Evolutionary conservation across 2,888 invertebrate species (phyloP), one percentile per base, ranked within the genome.

Genomic region (Ichneumoninae sp.): DNA sequence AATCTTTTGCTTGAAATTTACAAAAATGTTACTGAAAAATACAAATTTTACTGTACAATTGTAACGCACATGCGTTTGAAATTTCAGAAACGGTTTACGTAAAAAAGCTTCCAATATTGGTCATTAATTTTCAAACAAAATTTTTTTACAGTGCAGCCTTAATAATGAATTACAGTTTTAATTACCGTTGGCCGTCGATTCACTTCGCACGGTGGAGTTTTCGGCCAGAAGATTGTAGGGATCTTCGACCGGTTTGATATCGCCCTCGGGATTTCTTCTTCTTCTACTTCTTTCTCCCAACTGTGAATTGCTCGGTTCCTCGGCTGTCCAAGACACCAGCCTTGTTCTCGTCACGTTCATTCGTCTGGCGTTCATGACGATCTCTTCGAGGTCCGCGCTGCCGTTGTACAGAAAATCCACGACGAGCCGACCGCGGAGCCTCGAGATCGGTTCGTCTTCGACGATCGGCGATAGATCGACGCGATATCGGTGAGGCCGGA

Each of bases 371-470:
- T 90, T 91, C 26, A 93, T 81, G 26, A 89, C 88, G 63, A 93
- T 84, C 77, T 89, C 85, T 16, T 54, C 80, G 65, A 92, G 84
- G 16, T 77, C 77, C 1, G 79, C 73, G 33, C 79, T 85, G 30
- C 83, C 89, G 82, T 88, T 89, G 50, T 91, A 86, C 5, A 52
- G 81, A 80, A 93, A 92, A 33, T 91, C 87, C 13, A 93, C 88
- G 57, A 79, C 33, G 3, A 91, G 88, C 13, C 78, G 89, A 8
- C 92, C 93, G 30, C 86, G 84, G 22, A 92, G 47, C 81, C 65
- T 87, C 3, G 87, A 84, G 36, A 89, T 74, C n/a, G 71, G 70
- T 30, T 87, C 78, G 52, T 83, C 80, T 26, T 88, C 86, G 69
- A 88, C 70, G 26, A 89, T 83, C 10, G 91, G 90, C 66, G 79